Percentiles rank a stretch among this genome's conserved stretches.
Conservation (phyloP, 1,140 invertebrate species). For the Drosophila willistoni region DNA sequence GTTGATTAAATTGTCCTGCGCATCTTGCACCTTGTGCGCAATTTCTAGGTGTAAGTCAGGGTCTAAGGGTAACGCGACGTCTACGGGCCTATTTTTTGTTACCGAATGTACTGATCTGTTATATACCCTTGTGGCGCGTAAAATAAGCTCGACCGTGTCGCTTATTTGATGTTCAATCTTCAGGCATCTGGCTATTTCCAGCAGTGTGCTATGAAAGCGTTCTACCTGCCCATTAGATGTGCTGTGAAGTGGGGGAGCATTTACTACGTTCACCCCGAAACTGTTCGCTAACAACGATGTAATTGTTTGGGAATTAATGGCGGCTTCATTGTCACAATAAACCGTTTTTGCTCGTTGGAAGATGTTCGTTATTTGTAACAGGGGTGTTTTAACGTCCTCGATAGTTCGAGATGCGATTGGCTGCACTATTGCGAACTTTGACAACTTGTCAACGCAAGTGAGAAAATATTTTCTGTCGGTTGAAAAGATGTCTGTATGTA, state of each 20-base stretch:
- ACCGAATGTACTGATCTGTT: conserved; percentile 22
- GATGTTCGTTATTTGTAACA: too few species aligned
- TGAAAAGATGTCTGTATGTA: too few species aligned
- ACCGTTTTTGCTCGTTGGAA: too few species aligned
- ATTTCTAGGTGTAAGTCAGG: neutral
- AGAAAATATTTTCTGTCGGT: too few species aligned
- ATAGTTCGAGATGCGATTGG: too few species aligned
- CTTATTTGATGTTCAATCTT: conserved; percentile 1
- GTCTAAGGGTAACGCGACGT: conserved; percentile 13
- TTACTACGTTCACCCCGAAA: conserved; percentile 11
- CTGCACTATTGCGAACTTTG: too few species aligned
- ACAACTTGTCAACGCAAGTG: too few species aligned
- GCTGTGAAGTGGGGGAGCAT: conserved; percentile 12
- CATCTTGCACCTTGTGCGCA: neutral
- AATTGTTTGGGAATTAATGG: conserved; percentile 2
- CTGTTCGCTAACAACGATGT: neutral
- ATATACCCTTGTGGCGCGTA: conserved; percentile 21
- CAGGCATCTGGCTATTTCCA: conserved; percentile 21
- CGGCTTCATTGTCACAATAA: conserved; percentile 22
- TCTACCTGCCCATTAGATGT: conserved; percentile 13
- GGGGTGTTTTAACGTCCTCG: too few species aligned
- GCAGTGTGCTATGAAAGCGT: conserved; percentile 15
- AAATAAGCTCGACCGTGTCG: conserved; percentile 13
- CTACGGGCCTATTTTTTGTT: conserved; percentile 14
- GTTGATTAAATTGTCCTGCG: neutral